Base-by-base conservation (phyloP, 2,113 vertebrate species). In the Dasypus novemcinctus region DNA sequence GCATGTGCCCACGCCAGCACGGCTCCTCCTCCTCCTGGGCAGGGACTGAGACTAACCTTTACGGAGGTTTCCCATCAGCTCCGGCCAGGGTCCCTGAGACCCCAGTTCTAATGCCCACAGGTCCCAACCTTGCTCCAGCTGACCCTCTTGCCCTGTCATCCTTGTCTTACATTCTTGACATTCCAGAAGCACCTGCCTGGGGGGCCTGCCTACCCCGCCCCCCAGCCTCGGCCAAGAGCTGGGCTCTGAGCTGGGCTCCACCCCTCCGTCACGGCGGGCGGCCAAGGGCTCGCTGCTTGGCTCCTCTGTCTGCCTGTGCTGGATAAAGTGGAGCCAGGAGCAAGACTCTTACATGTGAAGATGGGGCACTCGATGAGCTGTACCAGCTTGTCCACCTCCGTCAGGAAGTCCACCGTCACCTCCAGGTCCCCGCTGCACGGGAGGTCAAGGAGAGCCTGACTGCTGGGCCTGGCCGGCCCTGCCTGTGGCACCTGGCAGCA, bases 301-400 rank as follows among this genome's bases (percentile, higher is more conserved):
- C 38, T 59, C 57, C 20, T 82, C 78, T 87, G 95, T 97, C 95
- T 49, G 87, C n/a, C 97, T 54, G 78, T 76, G 78, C 61, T 20
- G 6, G 21, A 43, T 57, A 71, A 46, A 20, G 31, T 1, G 2
- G 1, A 64, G 64, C 12, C 2, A 31, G 68, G 20, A 17, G 6
- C 17, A 1, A 4, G 63, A 36, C 54, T 74, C 99, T 99, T 98
- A 99, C 99, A 99, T 0, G 99, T 99, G 97, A 99, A 99, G 96
- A 99, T 99, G 74, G 99, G 99, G 88, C 99, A 99, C 97, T 99
- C 99, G 0, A 99, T 99, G 97, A 99, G 99, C 97, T 99, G 99
- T 17, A 99, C 99, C 97, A 99, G 98, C 95, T 99, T 99, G 98
- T 99, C 99, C 49, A 99, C 99, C 96, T 99, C 99, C 0, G 99